These are phyloP conservation scores for Sturnira hondurensis DNA, from an alignment of 2,113 vertebrate genomes.

Conservation along the genomic window DNA sequence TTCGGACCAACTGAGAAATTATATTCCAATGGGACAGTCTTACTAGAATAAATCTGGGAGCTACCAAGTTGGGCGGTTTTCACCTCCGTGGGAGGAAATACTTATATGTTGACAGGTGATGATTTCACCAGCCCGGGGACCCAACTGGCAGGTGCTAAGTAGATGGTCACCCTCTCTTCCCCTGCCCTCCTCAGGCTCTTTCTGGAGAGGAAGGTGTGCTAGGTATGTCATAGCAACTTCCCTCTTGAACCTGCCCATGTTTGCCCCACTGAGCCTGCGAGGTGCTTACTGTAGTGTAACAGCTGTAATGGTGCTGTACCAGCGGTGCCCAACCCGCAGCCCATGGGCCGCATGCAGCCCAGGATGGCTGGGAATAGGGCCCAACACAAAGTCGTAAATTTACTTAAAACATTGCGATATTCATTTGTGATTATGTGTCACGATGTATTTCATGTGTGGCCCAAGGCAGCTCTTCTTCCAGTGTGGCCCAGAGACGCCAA, in stretches of 20 bases:
- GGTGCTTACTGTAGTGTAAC: background rate
- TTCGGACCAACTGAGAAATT: too few relatives aligned
- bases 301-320: background rate
- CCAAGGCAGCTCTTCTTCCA: too few relatives aligned
- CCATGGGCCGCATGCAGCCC: too few relatives aligned
- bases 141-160: background rate
- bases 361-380: too few relatives aligned
- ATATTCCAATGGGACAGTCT: slow-evolving; percentile 57
- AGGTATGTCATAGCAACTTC: background rate
- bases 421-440: too few relatives aligned
- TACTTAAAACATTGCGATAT: too few relatives aligned
- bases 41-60: slow-evolving; percentile 27
- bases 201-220: background rate
- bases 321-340: too few relatives aligned
- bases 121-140: background rate
- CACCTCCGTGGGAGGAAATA: background rate
- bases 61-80: background rate
- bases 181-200: background rate
- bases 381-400: too few relatives aligned
- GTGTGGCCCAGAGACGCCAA: too few relatives aligned
- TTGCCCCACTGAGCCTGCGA: background rate
- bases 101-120: background rate
- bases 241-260: slow-evolving; percentile 30
- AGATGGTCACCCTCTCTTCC: background rate
- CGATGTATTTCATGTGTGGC: too few relatives aligned